These are phyloP conservation scores for Mylabris sibirica DNA, from an alignment of 2,888 invertebrate genomes.

Conservation along the genomic window DNA sequence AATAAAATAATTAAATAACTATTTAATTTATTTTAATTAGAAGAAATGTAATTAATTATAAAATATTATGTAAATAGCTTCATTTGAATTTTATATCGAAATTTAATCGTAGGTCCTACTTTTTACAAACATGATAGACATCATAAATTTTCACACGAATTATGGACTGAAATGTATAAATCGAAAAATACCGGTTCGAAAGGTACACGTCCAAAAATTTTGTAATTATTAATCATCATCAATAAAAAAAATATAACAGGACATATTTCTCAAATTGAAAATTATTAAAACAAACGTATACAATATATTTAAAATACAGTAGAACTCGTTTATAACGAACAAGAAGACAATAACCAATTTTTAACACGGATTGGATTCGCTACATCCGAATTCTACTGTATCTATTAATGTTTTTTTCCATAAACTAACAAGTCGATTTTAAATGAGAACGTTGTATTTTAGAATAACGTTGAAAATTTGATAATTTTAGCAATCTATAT, in stretches of 20 bases:
- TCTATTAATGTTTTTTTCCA: not conserved
- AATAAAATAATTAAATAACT: not conserved
- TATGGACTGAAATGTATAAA: slow-evolving; percentile 56
- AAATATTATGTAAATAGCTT: too few relatives aligned
- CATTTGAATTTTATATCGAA: not conserved
- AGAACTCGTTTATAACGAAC: too few relatives aligned
- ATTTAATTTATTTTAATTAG: slow-evolving; percentile 17
- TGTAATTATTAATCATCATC: slow-evolving; percentile 26
- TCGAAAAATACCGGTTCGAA: slow-evolving; percentile 47
- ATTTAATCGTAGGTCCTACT: slow-evolving; percentile 22
- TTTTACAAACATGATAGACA: slow-evolving; percentile 50
- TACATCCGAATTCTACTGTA: not conserved
- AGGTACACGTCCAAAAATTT: slow-evolving; percentile 41
- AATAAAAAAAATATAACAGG: slow-evolving; percentile 25
- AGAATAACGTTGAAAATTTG: not conserved
- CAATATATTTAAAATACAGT: too few relatives aligned
- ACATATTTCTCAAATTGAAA: not conserved
- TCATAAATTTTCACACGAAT: slow-evolving; percentile 54
- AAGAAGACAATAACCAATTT: too few relatives aligned
- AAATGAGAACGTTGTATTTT: too few relatives aligned
- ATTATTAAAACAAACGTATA: too few relatives aligned
- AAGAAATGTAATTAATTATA: not conserved
- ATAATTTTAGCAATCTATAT: slow-evolving; percentile 52
- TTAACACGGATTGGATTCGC: not conserved
- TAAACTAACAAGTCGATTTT: too few relatives aligned